phyloP scores from a whole-genome alignment of 2,797 vertebrate species.

The Eutrigla gurnardus region DNA sequence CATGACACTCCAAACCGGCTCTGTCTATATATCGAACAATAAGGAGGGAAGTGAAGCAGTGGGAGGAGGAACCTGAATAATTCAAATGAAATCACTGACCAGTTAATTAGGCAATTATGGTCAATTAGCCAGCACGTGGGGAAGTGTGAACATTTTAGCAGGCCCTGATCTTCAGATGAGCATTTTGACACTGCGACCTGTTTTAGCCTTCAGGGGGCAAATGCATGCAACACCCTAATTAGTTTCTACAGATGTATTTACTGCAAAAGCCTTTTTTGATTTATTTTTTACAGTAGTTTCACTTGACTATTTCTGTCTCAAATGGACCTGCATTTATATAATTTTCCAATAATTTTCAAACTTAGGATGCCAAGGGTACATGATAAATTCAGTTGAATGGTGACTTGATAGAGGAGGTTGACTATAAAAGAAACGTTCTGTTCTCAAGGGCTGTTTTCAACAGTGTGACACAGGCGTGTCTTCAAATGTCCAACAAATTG shows the following conservation, averaged over 20 bases:
- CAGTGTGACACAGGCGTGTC: background rate
- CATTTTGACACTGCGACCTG: constrained; percentile 77
- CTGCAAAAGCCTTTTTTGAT: background rate
- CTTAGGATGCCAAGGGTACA: background rate
- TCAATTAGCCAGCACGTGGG: constrained; percentile 86
- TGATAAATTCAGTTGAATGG: background rate
- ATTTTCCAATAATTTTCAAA: background rate
- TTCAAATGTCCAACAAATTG: background rate
- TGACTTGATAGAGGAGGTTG: background rate
- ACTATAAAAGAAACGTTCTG: constrained; percentile 2
- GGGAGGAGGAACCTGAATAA: constrained; percentile 60
- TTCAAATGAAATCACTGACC: constrained; percentile 89
- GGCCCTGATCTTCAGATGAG: constrained; percentile 61
- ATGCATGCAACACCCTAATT: background rate
- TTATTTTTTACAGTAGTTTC: background rate
- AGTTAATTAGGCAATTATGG: constrained; percentile 89
- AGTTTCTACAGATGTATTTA: background rate
- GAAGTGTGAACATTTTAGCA: constrained; percentile 74
- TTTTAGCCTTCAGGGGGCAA: constrained; percentile 50
- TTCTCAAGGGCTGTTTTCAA: background rate
- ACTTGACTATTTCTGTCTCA: background rate
- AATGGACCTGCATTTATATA: too few relatives aligned
- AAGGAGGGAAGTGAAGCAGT: constrained; percentile 40
- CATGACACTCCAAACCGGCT: constrained; percentile 85
- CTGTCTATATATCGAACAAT: constrained; percentile 79